phyloP scores from a whole-genome alignment of 2,797 vertebrate species.

The Merluccius polli region DNA sequence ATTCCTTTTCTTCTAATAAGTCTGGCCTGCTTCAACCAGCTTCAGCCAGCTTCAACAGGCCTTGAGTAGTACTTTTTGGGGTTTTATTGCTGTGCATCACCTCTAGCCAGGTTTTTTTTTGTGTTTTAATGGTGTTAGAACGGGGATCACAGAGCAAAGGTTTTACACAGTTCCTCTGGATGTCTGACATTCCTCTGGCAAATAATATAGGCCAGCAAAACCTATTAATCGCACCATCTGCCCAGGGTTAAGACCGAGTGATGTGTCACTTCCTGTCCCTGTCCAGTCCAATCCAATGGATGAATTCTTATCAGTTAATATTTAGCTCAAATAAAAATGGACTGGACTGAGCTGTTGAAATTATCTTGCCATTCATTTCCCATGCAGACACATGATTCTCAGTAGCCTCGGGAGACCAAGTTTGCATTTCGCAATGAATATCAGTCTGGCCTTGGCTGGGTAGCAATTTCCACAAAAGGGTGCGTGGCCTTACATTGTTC shows the following conservation, averaged over 20 bases:
- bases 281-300: conserved; percentile 6
- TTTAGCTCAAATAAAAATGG: background rate
- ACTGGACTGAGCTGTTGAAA: background rate
- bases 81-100: conserved; percentile 66
- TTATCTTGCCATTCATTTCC: background rate
- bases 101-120: conserved; percentile 62
- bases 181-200: conserved; percentile 8
- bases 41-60: conserved; percentile 21
- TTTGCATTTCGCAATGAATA: background rate
- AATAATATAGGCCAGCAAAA: conserved; percentile 33
- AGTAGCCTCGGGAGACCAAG: background rate
- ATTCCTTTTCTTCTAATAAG: background rate
- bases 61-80: conserved; percentile 59
- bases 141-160: conserved; percentile 54
- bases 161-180: conserved; percentile 60
- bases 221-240: conserved; percentile 63
- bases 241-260: conserved; percentile 18
- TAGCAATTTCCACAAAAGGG: background rate
- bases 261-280: conserved; percentile 2
- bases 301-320: background rate
- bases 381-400: background rate
- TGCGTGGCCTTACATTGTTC: background rate
- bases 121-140: conserved; percentile 48
- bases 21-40: background rate
- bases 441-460: background rate